Evolutionary conservation across 64 coral and sea anemone species (phyloP).

Genomic region (Montipora capricornis): DNA sequence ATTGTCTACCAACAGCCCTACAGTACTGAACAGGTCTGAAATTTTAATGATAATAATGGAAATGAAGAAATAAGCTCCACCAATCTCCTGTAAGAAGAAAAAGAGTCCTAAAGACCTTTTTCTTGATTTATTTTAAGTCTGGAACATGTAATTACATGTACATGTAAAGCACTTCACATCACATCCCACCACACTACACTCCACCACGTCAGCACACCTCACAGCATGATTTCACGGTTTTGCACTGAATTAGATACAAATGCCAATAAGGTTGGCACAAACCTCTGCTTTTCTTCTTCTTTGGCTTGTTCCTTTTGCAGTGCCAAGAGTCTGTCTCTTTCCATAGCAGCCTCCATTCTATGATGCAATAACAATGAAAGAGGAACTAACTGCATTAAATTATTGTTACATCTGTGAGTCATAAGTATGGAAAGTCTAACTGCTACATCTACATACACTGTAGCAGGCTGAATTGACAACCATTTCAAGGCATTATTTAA

Average conservation of each 20-base stretch:
- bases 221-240: too few relatives aligned
- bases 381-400: too few relatives aligned
- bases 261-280: background rate
- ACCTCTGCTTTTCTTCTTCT: constrained; percentile 81
- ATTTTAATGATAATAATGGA: too few relatives aligned
- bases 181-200: too few relatives aligned
- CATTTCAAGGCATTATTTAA: background rate
- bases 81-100: too few relatives aligned
- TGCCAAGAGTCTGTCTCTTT: constrained; percentile 61
- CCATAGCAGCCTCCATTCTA: constrained; percentile 80
- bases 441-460: background rate
- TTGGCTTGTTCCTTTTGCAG: constrained; percentile 66
- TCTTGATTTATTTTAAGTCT: too few relatives aligned
- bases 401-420: background rate
- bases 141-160: background rate
- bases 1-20: too few relatives aligned
- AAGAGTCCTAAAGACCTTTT: too few relatives aligned
- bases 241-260: background rate
- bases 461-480: background rate
- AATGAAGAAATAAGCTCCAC: too few relatives aligned
- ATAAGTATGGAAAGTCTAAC: too few relatives aligned
- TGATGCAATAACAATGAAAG: background rate
- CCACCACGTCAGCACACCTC: too few relatives aligned
- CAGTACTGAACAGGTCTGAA: too few relatives aligned
- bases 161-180: background rate